Base-by-base conservation (phyloP, 2,113 vertebrate genomes). In the Prionailurus viverrinus region DNA sequence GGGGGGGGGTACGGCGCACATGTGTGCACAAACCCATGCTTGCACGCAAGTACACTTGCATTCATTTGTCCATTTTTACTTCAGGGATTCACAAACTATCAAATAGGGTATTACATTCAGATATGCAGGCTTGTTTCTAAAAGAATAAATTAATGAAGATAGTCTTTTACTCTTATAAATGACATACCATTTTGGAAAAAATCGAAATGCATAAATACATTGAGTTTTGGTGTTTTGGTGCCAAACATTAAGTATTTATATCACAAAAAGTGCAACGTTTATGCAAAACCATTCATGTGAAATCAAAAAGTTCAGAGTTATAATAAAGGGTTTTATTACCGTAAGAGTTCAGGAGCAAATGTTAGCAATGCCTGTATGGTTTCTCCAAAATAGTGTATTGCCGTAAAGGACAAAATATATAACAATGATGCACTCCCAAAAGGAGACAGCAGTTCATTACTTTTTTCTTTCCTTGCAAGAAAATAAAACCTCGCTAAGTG, bases 401-500 rank as follows among this genome's bases (percentile, higher is more conserved):
- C 33, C 68, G 58, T 85, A 85, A 96, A 85, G 27, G 78, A 71
- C 74, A 92, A 89, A 97, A 97, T 29, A 80, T 25, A 69, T 23
- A 85, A 65, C 33, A 95, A 33, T 48, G 66, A 94, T 48, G 91
- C 29, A 90, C 8, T 74, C 83, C 45, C 53, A 15, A 88, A 94
- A 68, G 39, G 15, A 89, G 21, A 91, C 14, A 63, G 55, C 33
- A 9, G 13, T 31, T 33, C 18, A 36, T 65, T 86, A 73, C 14
- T 81, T 90, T 94, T 63, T 74, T 55, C 82, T 78, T 86, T 83
- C 33, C 69, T 74, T 88, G 19, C 74, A 89, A 85, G 96, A 96
- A 96, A 97, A 96, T 95, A 84, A 97, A 97, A 94, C 69, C 45
- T 83, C 55, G 85, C 66, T 85, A 96, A 97, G 68, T 95, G 78